Base-by-base conservation (phyloP, 2,888 invertebrate genomes). In the Argyresthia albistria region DNA sequence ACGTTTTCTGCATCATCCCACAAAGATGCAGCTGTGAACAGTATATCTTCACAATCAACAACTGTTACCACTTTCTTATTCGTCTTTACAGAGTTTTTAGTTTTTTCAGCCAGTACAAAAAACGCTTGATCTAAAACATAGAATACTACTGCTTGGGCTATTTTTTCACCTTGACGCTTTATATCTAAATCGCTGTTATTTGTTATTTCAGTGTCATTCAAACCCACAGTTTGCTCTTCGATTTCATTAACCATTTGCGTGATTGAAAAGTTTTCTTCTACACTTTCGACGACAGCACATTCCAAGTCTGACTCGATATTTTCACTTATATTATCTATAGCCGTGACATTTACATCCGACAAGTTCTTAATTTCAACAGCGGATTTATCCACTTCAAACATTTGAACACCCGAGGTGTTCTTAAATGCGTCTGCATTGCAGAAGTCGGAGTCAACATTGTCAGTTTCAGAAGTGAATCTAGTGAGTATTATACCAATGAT, bases 31-130 rank as follows among this genome's bases (percentile, higher is more conserved):
- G 84, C 70, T 1, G 86, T 86, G 48, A 61, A 77, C 15, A 87
- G 53, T 53, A 86, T 80, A 60, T 87, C 86, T 64, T 83, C 86
- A 16, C 55, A 58, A 56, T 87, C 86, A 1, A 71, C 82, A 1
- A 87, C 69, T 9, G 84, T 86, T 0, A 84, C 56, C 0, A 84
- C 83, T 53, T 57, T 71, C 9, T 4, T 68, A 35, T 42, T 58
- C 57, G 42, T 56, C 46, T 57, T 68, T 56, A 56, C 43, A 48
- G 10, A 9, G 56, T 54, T 61, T 73, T 35, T 59, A 55, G 57
- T 70, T 80, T 37, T 60, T 60, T 63, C 60, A 12, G 69, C 63
- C 0, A 61, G 51, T 43, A 25, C 6, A 25, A 25, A 71, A 58
- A 73, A 69, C 0, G 70, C 79, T 54, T 61, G 63, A 57, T 84